Percentiles rank a stretch among this genome's conserved stretches.
phyloP scores from a whole-genome alignment of 1,140 invertebrate species.

The Brachionus sp. region DNA sequence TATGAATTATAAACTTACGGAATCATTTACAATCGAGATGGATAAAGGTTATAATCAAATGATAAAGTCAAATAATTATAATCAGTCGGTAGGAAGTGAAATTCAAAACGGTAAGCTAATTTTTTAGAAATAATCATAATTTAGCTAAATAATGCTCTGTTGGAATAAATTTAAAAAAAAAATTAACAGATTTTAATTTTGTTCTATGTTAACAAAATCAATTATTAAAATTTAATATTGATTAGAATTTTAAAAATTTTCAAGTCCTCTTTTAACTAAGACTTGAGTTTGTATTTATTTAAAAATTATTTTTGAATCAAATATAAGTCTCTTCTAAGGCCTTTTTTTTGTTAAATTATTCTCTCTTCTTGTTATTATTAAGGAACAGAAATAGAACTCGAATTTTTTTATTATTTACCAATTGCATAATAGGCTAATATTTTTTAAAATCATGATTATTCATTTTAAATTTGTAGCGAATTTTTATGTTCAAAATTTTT shows the following conservation, averaged over 20 bases:
- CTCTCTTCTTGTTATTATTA: neutral
- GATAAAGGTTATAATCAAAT: neutral
- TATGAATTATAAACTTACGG: neutral
- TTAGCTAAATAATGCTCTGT: neutral
- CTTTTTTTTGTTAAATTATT: too few relatives aligned
- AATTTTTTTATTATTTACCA: neutral
- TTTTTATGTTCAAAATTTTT: neutral
- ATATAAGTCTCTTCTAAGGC: too few relatives aligned
- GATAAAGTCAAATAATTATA: neutral
- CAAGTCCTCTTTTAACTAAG: neutral
- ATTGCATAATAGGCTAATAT: neutral
- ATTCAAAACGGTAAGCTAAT: slow-evolving; percentile 36
- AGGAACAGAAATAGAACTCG: neutral
- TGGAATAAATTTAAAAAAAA: neutral
- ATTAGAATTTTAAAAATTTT: neutral
- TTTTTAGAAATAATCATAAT: slow-evolving; percentile 19
- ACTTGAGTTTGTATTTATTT: neutral
- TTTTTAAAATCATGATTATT: neutral
- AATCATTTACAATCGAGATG: neutral
- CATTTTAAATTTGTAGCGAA: neutral
- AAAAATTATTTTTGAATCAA: too few relatives aligned
- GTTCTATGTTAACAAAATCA: neutral
- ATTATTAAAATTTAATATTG: neutral
- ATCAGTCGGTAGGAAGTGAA: neutral
- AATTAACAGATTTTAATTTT: slow-evolving; percentile 1